phyloP scores from a whole-genome alignment of 2,113 vertebrate genomes.

The Chlorocebus sabaeus region DNA sequence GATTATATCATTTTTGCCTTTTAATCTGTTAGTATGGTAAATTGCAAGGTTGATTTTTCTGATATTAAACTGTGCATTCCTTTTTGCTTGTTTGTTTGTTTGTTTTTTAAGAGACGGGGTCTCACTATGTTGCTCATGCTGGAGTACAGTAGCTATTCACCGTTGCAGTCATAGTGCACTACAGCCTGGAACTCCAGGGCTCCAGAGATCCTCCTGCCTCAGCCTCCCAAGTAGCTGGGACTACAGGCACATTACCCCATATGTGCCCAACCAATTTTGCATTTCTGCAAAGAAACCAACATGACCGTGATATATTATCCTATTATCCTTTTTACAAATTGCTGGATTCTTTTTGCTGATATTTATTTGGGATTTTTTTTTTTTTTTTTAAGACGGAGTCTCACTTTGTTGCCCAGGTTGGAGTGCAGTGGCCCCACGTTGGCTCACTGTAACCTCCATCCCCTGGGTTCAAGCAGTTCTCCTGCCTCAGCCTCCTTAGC shows the following conservation, averaged over 20 bases:
- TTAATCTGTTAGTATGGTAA: neutral
- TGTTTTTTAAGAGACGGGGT: neutral
- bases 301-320: neutral
- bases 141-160: neutral
- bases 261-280: neutral
- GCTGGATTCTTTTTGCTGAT: neutral
- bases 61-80: neutral
- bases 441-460: too few relatives aligned
- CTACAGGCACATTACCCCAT: neutral
- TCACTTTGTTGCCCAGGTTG: too few relatives aligned
- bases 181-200: neutral
- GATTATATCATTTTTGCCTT: neutral
- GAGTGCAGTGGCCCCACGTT: too few relatives aligned
- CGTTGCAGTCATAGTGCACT: neutral
- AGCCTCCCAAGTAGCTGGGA: neutral
- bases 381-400: too few relatives aligned
- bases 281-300: neutral
- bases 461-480: too few relatives aligned
- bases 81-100: neutral
- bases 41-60: constrained; percentile 10
- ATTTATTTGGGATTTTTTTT: neutral
- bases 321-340: constrained; percentile 22
- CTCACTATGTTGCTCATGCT: neutral
- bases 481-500: too few relatives aligned
- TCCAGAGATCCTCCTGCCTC: neutral